phyloP scores from a whole-genome alignment of 1,140 invertebrate species.

The Ceratoteleas bidentatus region DNA sequence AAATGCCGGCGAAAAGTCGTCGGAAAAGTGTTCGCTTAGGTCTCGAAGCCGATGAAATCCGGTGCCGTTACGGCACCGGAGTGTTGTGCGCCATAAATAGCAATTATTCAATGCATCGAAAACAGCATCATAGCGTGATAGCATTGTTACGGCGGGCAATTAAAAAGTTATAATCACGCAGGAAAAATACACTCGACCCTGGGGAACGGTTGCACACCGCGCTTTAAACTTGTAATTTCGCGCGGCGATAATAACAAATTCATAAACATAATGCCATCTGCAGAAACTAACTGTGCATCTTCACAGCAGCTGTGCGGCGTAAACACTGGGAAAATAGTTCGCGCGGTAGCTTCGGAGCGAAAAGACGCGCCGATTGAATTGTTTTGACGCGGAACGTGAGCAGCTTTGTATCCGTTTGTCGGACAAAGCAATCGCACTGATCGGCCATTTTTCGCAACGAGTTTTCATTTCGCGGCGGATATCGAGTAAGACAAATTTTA shows the following conservation, averaged over 20 bases:
- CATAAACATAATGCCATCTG: constrained; percentile 53
- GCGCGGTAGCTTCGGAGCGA: not conserved
- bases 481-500: too few relatives aligned
- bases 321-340: constrained; percentile 26
- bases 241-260: constrained; percentile 43
- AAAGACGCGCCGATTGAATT: not conserved
- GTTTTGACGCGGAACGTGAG: not conserved
- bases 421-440: not conserved
- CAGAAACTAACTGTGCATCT: constrained; percentile 54
- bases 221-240: constrained; percentile 43
- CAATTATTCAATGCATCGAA: constrained; percentile 51
- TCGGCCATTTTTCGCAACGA: not conserved
- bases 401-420: not conserved
- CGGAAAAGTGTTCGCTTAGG: too few relatives aligned
- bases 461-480: too few relatives aligned
- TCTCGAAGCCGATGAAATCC: not conserved
- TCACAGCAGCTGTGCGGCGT: constrained; percentile 35
- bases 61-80: constrained; percentile 32
- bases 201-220: constrained; percentile 23
- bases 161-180: constrained; percentile 55
- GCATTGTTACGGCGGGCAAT: constrained; percentile 52
- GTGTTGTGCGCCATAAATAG: constrained; percentile 34
- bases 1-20: too few relatives aligned
- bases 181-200: constrained; percentile 45
- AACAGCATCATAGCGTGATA: constrained; percentile 52